Percentiles rank a stretch among this genome's conserved stretches.
These are phyloP conservation scores for Enteromius paludinosus DNA, from an alignment of 2,797 vertebrate species.

Conservation along the genomic window DNA sequence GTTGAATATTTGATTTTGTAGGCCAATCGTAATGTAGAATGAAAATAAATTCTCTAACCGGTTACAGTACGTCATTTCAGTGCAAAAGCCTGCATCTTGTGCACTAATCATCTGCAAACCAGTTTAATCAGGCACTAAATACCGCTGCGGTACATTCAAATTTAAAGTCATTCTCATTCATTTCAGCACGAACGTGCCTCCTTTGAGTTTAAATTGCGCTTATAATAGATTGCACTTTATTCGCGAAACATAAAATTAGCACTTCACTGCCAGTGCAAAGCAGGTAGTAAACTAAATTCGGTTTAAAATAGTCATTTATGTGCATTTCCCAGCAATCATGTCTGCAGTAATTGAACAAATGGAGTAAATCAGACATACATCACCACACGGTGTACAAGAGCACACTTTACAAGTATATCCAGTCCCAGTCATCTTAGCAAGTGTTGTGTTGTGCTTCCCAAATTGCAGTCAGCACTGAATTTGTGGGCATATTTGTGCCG, in stretches of 20 bases:
- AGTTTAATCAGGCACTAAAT: constrained; percentile 9
- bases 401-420: not conserved
- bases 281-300: not conserved
- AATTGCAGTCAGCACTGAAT: not conserved
- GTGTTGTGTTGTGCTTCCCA: not conserved
- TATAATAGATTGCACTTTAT: constrained; percentile 10
- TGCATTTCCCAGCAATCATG: not conserved
- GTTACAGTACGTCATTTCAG: not conserved
- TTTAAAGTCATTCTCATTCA: not conserved
- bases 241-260: not conserved
- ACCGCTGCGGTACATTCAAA: not conserved
- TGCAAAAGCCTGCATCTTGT: not conserved
- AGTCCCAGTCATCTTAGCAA: not conserved
- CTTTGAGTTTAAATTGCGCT: not conserved
- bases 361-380: not conserved
- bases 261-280: not conserved
- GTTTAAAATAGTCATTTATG: not conserved
- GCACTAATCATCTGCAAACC: not conserved
- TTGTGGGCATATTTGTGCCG: not conserved
- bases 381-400: not conserved
- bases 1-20: not conserved
- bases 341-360: not conserved
- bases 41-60: not conserved
- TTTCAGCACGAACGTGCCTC: constrained; percentile 7
- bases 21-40: not conserved